A percentile compares a stretch with the other conserved stretches of the same genome.
phyloP scores from a whole-genome alignment of 1,140 invertebrate genomes.

The Sminthurides bifidus region DNA sequence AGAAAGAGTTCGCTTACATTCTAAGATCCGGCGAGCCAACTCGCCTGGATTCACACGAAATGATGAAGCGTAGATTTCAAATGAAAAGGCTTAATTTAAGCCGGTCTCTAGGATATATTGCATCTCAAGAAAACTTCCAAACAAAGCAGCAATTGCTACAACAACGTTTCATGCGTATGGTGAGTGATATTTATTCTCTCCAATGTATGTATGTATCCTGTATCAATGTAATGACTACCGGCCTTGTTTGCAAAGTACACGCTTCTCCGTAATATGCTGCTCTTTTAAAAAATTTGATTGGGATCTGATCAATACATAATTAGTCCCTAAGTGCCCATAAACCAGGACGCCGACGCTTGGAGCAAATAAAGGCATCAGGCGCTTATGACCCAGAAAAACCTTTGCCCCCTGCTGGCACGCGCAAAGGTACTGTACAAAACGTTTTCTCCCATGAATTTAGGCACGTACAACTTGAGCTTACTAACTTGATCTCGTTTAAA shows the following conservation, averaged over 20 bases:
- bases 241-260: too few relatives aligned
- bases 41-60: constrained; percentile 2
- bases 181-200: background rate
- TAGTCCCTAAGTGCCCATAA: too few relatives aligned
- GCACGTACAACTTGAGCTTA: background rate
- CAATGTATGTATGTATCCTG: background rate
- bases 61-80: background rate
- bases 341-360: background rate
- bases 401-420: background rate
- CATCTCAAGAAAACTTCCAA: too few relatives aligned
- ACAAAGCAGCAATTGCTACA: background rate
- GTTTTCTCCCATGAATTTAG: background rate
- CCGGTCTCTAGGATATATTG: background rate
- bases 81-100: background rate
- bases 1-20: constrained; percentile 8
- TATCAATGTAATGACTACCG: background rate
- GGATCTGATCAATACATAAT: too few relatives aligned
- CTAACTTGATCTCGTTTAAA: background rate
- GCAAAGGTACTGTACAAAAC: background rate
- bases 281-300: too few relatives aligned
- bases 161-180: background rate
- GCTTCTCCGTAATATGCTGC: too few relatives aligned
- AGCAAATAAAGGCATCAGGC: background rate
- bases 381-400: background rate
- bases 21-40: constrained; percentile 4